phyloP scores from a whole-genome alignment of 1,140 invertebrate species.

The Drosophila novamexicana region DNA sequence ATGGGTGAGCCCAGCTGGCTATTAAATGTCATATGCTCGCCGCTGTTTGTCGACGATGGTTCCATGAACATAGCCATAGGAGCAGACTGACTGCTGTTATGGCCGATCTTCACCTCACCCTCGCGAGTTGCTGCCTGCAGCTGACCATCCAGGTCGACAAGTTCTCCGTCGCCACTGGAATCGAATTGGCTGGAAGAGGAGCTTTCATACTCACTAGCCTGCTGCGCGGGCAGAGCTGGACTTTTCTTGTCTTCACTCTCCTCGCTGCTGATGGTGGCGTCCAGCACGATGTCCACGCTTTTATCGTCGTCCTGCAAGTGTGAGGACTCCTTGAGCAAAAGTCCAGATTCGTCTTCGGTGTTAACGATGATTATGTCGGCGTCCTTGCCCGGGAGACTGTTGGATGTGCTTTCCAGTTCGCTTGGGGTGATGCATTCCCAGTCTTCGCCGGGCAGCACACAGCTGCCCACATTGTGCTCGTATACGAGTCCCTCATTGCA shows the following conservation, averaged over 20 bases:
- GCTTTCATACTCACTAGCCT: conserved; percentile 22
- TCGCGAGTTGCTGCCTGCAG: conserved; percentile 61
- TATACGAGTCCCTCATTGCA: conserved; percentile 85
- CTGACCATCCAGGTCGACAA: conserved; percentile 61
- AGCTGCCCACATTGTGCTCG: conserved; percentile 84
- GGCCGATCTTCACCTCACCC: conserved; percentile 1
- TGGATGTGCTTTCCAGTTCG: conserved; percentile 33
- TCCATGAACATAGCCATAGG: not conserved
- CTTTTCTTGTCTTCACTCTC: conserved; percentile 23
- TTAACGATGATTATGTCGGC: conserved; percentile 66
- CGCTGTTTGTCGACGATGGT: conserved; percentile 10
- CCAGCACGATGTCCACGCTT: conserved; percentile 63
- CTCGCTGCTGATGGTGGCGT: conserved; percentile 59
- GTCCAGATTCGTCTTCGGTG: conserved; percentile 49
- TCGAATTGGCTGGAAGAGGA: conserved; percentile 53
- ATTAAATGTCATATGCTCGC: not conserved
- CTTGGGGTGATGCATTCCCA: conserved; percentile 80
- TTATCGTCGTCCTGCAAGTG: conserved; percentile 36
- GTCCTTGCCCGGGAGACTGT: conserved; percentile 30
- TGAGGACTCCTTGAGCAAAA: conserved; percentile 28
- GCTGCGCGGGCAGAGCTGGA: not conserved
- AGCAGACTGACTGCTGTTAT: not conserved
- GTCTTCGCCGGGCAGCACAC: conserved; percentile 85
- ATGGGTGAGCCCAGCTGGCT: conserved; percentile 47
- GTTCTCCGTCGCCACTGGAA: conserved; percentile 73